phyloP scores from a whole-genome alignment of 2,888 invertebrate genomes.

The Hirtodrosophila histrioides region DNA sequence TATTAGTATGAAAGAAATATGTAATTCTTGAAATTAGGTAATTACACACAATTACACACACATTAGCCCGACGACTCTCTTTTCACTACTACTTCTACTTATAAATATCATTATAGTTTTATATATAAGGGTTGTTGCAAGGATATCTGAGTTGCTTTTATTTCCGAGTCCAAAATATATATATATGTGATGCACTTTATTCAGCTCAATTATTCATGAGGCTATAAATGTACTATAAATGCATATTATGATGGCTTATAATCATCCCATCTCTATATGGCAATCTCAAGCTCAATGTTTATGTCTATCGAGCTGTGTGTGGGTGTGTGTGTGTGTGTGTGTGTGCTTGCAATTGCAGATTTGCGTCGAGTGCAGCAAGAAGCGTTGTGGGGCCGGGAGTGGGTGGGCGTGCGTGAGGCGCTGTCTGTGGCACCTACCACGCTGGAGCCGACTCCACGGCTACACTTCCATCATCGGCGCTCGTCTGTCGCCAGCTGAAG shows the following conservation, averaged over 20 bases:
- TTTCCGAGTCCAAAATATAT: too few relatives aligned
- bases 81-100: too few relatives aligned
- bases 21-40: too few relatives aligned
- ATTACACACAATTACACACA: too few relatives aligned
- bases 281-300: conserved; percentile 25
- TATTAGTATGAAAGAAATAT: too few relatives aligned
- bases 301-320: conserved; percentile 14
- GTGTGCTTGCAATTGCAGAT: conserved; percentile 50
- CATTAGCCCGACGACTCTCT: too few relatives aligned
- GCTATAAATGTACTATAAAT: too few relatives aligned
- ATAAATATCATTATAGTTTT: too few relatives aligned
- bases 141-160: too few relatives aligned
- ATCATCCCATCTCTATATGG: conserved; percentile 6
- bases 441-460: conserved; percentile 37
- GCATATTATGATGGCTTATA: background rate
- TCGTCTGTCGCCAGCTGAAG: conserved; percentile 50
- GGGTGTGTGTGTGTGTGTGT: conserved; percentile 11
- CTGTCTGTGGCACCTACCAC: conserved; percentile 71
- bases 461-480: conserved; percentile 45
- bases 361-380: conserved; percentile 47
- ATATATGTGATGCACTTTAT: too few relatives aligned
- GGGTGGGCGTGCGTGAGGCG: conserved; percentile 57
- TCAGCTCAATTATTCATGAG: too few relatives aligned
- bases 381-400: conserved; percentile 4
- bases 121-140: too few relatives aligned